phyloP scores from a whole-genome alignment of 1,140 invertebrate genomes.

The Achroia grisella region DNA sequence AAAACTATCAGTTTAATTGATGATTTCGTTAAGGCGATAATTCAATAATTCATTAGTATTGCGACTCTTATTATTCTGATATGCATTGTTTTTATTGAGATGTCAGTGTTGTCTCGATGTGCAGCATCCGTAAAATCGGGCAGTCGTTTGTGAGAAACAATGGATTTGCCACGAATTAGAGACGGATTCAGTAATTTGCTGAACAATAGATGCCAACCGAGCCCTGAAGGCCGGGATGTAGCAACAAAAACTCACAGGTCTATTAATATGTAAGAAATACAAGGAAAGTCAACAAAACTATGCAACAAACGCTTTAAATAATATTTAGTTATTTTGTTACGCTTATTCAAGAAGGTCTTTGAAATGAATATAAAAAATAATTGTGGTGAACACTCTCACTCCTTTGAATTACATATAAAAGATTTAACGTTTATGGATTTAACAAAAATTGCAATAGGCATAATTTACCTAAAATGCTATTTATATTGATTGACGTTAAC shows the following conservation, averaged over 20 bases:
- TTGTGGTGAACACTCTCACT: no score
- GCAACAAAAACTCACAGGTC: slow-evolving; percentile 19
- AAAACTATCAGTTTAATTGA: no score
- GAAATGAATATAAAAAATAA: no score
- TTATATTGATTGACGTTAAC: no score
- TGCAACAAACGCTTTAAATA: no score
- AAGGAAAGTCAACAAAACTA: slow-evolving; percentile 11
- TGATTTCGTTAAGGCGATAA: no score
- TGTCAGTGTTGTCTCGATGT: slow-evolving; percentile 18
- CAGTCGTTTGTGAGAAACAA: slow-evolving; percentile 39
- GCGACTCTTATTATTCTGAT: background rate
- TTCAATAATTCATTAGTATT: background rate
- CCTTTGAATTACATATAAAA: no score
- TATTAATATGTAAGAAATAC: slow-evolving; percentile 13
- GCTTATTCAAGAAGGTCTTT: no score
- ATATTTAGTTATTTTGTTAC: no score
- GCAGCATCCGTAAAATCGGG: slow-evolving; percentile 39
- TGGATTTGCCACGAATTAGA: slow-evolving; percentile 40
- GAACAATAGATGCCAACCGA: slow-evolving; percentile 49
- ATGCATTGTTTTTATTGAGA: slow-evolving; percentile 5
- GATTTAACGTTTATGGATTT: no score
- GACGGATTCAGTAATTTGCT: slow-evolving; percentile 42
- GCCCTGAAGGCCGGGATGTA: slow-evolving; percentile 39
- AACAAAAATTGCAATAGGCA: no score
- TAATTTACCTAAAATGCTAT: no score